These are phyloP conservation scores for Phaethon lepturus DNA, from an alignment of 2,113 vertebrate genomes.

Conservation along the genomic window DNA sequence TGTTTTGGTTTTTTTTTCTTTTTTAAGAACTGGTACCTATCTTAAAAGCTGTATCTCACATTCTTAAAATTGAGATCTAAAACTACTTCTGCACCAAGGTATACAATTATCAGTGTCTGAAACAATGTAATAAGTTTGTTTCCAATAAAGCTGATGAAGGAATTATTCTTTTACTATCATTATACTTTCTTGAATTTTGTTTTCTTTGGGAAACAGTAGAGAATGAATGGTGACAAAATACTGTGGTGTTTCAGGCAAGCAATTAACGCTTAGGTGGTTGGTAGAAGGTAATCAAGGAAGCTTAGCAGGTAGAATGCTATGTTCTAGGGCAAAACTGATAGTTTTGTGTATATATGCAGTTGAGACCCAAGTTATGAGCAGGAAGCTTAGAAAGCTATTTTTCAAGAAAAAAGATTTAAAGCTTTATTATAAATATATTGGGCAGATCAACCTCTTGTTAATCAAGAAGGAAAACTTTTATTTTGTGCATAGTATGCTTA, in stretches of 20 bases:
- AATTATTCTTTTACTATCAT: not conserved
- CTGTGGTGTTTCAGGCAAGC: not conserved
- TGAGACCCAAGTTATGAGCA: not conserved
- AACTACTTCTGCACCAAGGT: not conserved
- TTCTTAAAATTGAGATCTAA: not conserved
- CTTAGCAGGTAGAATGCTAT: not conserved
- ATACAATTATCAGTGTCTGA: not conserved
- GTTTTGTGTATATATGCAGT: not conserved
- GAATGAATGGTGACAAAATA: not conserved
- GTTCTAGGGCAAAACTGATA: not conserved
- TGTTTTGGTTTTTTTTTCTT: no score
- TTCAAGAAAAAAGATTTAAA: not conserved
- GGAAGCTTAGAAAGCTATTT: not conserved
- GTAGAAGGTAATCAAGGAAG: not conserved
- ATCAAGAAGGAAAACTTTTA: not conserved
- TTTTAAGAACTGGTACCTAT: not conserved
- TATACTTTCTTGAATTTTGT: no score
- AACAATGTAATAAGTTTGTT: not conserved
- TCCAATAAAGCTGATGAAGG: not conserved
- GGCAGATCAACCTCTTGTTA: not conserved
- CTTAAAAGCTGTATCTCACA: not conserved
- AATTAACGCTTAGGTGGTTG: not conserved
- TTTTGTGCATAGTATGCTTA: not conserved
- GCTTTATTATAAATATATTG: not conserved
- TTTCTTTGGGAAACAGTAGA: not conserved